Percentiles rank a stretch among this genome's conserved stretches.
These are phyloP conservation scores for Zenarchopterus dispar DNA, from an alignment of 2,797 vertebrate genomes.

Conservation along the genomic window DNA sequence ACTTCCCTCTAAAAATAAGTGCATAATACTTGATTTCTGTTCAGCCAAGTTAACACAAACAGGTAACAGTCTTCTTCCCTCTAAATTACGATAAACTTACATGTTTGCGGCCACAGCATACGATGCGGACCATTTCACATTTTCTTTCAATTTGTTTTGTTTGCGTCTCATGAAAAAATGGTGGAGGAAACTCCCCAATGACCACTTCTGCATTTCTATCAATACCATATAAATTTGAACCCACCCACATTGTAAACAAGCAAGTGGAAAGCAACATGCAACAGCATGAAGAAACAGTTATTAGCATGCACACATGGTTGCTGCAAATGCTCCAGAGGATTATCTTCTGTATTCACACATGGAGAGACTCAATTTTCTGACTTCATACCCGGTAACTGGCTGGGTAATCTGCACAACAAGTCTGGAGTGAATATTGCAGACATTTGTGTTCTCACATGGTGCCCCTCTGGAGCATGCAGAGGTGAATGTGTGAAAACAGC, in stretches of 20 bases:
- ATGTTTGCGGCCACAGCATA: too few relatives aligned
- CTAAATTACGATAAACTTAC: background rate
- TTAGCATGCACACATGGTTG: too few relatives aligned
- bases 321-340: too few relatives aligned
- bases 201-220: background rate
- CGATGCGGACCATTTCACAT: too few relatives aligned
- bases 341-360: too few relatives aligned
- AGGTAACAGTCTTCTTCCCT: too few relatives aligned
- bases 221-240: background rate
- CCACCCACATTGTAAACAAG: background rate
- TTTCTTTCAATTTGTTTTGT: background rate
- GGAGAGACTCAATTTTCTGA: background rate
- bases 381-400: background rate
- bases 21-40: too few relatives aligned
- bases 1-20: too few relatives aligned
- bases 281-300: background rate
- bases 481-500: too few relatives aligned
- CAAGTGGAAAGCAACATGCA: background rate
- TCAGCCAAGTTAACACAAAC: too few relatives aligned
- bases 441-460: too few relatives aligned
- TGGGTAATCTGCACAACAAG: background rate
- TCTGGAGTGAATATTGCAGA: background rate
- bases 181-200: background rate
- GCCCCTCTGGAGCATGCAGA: too few relatives aligned
- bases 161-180: background rate